These are phyloP conservation scores for Drosophila kikkawai DNA, from an alignment of 1,140 invertebrate species.

Conservation along the genomic window DNA sequence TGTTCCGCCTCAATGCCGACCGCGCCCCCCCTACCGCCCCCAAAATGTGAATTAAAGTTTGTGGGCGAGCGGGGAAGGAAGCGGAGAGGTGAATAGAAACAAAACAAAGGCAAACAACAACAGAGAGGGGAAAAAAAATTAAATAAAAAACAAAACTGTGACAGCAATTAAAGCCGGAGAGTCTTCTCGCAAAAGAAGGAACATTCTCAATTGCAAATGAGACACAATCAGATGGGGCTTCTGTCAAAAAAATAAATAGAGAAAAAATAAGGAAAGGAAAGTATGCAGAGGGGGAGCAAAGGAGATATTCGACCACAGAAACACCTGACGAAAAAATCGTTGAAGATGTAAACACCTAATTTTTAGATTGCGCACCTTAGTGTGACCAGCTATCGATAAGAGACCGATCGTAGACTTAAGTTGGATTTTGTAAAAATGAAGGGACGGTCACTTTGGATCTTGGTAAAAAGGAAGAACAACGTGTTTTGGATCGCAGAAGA, in stretches of 20 bases:
- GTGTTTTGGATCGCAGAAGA: no score
- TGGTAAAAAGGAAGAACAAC: not conserved
- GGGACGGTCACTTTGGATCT: no score
- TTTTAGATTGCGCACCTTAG: no score
- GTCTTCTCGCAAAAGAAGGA: conserved; percentile 3
- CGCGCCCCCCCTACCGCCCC: conserved; percentile 3
- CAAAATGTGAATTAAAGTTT: conserved; percentile 53
- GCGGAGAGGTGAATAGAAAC: conserved; percentile 17
- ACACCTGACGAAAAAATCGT: not conserved
- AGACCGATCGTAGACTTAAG: no score
- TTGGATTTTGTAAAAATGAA: no score
- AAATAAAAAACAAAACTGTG: conserved; percentile 43
- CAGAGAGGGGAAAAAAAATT: conserved; percentile 20
- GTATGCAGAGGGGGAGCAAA: no score
- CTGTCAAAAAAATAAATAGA: not conserved
- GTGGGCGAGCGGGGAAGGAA: not conserved
- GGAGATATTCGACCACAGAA: conserved; percentile 1
- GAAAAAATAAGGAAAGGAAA: not conserved
- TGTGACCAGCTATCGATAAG: no score
- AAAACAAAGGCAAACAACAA: conserved; percentile 44
- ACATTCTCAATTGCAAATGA: conserved; percentile 49
- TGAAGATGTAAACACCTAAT: no score
- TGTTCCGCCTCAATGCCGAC: conserved; percentile 69
- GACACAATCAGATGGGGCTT: conserved; percentile 38
- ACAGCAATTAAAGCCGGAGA: conserved; percentile 64